Base-by-base conservation (phyloP, 2,888 invertebrate genomes). In the Standfussiana lucernea region DNA sequence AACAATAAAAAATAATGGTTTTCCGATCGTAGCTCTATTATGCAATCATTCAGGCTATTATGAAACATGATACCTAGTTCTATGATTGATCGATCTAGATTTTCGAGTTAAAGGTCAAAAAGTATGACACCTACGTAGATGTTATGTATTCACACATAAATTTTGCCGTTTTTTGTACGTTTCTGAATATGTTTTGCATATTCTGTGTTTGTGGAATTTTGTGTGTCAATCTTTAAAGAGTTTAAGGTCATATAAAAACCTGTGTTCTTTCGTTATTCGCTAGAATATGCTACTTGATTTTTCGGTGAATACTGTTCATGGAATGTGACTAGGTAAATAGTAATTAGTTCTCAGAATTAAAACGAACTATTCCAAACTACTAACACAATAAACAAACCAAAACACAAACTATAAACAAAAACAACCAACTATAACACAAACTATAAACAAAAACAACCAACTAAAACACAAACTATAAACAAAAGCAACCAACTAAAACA, bases 11-110 rank as follows among this genome's bases (percentile, higher is more conserved):
- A 74, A 70, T 84, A 87, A 88, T 82, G 72, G 83, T 67, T 79
- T 72, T 71, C 74, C 40, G 50, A 79, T 68, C 77, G 68, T 47
- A 73, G 78, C 66, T 85, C 61, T 80, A 77, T 90, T 85, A 79
- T 77, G 82, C 88, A 91, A 90, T 90, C 89, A 89, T 90, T 89
- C 85, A 83, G 87, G 64, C 80, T 74, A 87, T 89, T 91, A 82
- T 56, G 80, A 84, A 90, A 90, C 82, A 18, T 67, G 86, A 90
- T 90, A 89, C 84, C 78, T 73, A 77, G 75, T 71, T 73, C 79
- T 61, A 77, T 90, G 89, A 91, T 89, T 83, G 86, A 91, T 91
- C 73, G 87, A 80, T 90, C 88, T 88, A 90, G 88, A 88, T 91
- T 81, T 84, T 61, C 40, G 53, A 50, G 37, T 5, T 50, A 75